phyloP scores from a whole-genome alignment of 1,140 invertebrate species.

The Cydia splendana region DNA sequence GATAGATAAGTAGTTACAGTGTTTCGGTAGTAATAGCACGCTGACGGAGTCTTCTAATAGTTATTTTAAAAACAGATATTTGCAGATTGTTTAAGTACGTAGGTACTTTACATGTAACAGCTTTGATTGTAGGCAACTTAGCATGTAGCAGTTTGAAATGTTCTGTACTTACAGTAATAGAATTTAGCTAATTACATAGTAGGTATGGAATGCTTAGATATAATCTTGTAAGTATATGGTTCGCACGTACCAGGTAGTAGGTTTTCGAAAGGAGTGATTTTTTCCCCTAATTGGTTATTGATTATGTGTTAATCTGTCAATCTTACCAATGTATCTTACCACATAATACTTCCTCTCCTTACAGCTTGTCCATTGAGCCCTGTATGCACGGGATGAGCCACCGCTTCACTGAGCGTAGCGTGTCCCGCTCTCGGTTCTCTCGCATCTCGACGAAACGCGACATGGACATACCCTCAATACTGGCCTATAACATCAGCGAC shows the following conservation, averaged over 20 bases:
- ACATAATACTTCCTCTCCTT: neutral
- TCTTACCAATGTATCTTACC: neutral
- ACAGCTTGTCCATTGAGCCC: slow-evolving; percentile 48
- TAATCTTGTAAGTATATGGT: too few relatives aligned
- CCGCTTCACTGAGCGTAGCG: slow-evolving; percentile 62
- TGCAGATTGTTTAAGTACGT: slow-evolving; percentile 8
- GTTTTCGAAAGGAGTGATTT: too few relatives aligned
- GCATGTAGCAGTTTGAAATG: too few relatives aligned
- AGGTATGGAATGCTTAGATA: too few relatives aligned
- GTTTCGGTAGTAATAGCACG: neutral
- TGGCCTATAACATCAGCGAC: slow-evolving; percentile 55
- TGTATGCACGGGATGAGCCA: slow-evolving; percentile 60
- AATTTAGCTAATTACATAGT: too few relatives aligned
- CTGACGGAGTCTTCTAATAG: neutral
- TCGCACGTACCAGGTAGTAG: too few relatives aligned
- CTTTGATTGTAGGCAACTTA: too few relatives aligned
- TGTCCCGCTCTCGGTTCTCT: slow-evolving; percentile 66
- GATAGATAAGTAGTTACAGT: neutral
- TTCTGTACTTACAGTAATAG: too few relatives aligned
- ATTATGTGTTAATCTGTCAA: too few relatives aligned
- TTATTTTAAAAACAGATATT: neutral
- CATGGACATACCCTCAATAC: slow-evolving; percentile 73
- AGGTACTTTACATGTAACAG: neutral
- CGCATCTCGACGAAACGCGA: slow-evolving; percentile 64
- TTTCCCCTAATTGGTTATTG: too few relatives aligned